Conservation (phyloP, 2,797 vertebrate genomes). For the Anabas testudineus region DNA sequence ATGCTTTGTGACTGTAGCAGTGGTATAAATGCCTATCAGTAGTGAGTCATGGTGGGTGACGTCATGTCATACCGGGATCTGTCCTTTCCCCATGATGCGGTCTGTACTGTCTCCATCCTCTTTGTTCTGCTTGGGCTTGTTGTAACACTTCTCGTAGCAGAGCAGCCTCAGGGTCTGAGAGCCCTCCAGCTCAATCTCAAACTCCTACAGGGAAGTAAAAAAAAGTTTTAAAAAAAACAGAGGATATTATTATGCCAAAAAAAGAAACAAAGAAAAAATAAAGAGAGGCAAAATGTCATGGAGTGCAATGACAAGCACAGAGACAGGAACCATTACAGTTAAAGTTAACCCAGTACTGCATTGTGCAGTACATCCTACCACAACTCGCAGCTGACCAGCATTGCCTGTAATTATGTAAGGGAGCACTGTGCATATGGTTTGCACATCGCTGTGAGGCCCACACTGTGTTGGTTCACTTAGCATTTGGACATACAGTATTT, state of each 20-base stretch:
- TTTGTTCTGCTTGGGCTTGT: conserved; percentile 88
- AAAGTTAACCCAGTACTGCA: conserved; percentile 9
- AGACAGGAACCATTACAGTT: neutral
- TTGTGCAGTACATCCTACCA: neutral
- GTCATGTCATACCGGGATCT: conserved; percentile 89
- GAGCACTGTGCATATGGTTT: conserved; percentile 58
- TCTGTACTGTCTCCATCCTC: conserved; percentile 91
- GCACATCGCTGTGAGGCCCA: conserved; percentile 53
- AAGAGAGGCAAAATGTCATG: neutral
- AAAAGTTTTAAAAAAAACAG: neutral
- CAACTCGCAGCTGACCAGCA: conserved; percentile 39
- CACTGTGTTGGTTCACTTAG: conserved; percentile 62
- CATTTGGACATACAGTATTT: conserved; percentile 66
- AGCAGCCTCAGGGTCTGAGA: conserved; percentile 93
- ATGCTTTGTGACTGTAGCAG: conserved; percentile 32
- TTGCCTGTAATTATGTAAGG: conserved; percentile 55
- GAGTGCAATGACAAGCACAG: neutral
- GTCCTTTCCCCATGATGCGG: conserved; percentile 92
- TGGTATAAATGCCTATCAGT: conserved; percentile 61
- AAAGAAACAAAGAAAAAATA: neutral
- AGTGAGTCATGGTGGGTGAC: conserved; percentile 62
- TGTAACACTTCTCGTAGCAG: conserved; percentile 94
- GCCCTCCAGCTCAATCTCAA: conserved; percentile 96
- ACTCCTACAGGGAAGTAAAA: conserved; percentile 82
- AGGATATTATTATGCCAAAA: neutral